Percentiles rank a stretch among this genome's conserved stretches.
phyloP scores from a whole-genome alignment of 2,113 vertebrate genomes.

The Ursus arctos region DNA sequence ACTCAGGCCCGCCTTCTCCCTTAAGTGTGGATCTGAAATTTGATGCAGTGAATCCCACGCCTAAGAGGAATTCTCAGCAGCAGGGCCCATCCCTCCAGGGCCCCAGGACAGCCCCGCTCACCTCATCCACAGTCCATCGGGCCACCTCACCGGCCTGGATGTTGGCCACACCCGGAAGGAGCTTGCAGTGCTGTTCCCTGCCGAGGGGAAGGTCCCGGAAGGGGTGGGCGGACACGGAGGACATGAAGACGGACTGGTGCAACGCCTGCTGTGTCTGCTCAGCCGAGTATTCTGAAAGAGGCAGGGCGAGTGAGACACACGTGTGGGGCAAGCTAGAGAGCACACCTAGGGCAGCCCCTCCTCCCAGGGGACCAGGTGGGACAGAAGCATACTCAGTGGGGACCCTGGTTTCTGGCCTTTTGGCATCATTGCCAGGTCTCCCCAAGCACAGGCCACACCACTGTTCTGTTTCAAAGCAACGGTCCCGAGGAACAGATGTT shows the following conservation, averaged over 20 bases:
- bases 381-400: neutral
- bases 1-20: neutral
- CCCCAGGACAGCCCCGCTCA: neutral
- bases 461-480: neutral
- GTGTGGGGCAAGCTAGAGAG: fast-evolving
- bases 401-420: neutral
- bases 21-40: neutral
- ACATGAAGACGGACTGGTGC: constrained; percentile 87
- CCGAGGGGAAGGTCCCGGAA: constrained; percentile 84
- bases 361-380: neutral
- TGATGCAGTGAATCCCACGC: fast-evolving
- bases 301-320: neutral
- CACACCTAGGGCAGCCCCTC: neutral
- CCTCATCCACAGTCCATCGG: constrained; percentile 88
- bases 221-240: constrained; percentile 44
- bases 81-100: neutral
- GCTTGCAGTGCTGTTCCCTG: constrained; percentile 88
- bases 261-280: constrained; percentile 80
- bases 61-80: neutral
- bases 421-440: neutral
- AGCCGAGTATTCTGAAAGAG: constrained; percentile 76
- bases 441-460: fast-evolving
- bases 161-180: constrained; percentile 84
- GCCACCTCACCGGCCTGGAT: constrained; percentile 73
- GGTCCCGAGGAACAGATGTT: neutral